Evolutionary conservation across 2,113 vertebrate species (phyloP).

Genomic region (Emydura subglobosa): DNA sequence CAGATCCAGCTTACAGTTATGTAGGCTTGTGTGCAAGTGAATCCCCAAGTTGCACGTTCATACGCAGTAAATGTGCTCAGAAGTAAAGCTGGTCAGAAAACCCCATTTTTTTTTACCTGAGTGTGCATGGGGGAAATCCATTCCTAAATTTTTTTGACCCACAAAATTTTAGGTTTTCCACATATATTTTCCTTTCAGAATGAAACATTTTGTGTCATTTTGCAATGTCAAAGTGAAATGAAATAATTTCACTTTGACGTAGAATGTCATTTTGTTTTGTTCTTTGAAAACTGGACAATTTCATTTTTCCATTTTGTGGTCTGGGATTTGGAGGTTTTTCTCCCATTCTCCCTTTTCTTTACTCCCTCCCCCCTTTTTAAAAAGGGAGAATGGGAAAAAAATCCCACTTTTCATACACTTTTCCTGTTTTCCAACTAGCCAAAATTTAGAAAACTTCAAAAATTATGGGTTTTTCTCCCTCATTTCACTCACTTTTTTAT

Average conservation of each 20-base stretch:
- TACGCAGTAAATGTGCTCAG: not conserved
- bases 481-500: not conserved
- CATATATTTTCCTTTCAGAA: not conserved
- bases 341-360: not conserved
- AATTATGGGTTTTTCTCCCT: not conserved
- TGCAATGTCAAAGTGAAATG: not conserved
- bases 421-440: not conserved
- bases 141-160: not conserved
- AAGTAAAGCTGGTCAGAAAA: fast-evolving
- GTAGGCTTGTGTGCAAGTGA: fast-evolving
- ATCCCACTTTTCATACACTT: too few species aligned
- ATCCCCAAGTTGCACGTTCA: not conserved
- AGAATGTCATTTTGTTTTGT: not conserved
- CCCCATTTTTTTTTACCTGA: not conserved
- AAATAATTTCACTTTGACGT: not conserved
- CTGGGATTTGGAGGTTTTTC: not conserved
- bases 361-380: not conserved
- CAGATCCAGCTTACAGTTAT: not conserved
- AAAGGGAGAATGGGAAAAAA: too few species aligned
- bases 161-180: not conserved
- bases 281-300: not conserved
- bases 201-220: not conserved
- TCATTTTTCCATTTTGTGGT: fast-evolving
- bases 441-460: not conserved
- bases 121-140: not conserved